These are phyloP conservation scores for Leptobrachium ailaonicum DNA, from an alignment of 2,113 vertebrate species.

Conservation along the genomic window DNA sequence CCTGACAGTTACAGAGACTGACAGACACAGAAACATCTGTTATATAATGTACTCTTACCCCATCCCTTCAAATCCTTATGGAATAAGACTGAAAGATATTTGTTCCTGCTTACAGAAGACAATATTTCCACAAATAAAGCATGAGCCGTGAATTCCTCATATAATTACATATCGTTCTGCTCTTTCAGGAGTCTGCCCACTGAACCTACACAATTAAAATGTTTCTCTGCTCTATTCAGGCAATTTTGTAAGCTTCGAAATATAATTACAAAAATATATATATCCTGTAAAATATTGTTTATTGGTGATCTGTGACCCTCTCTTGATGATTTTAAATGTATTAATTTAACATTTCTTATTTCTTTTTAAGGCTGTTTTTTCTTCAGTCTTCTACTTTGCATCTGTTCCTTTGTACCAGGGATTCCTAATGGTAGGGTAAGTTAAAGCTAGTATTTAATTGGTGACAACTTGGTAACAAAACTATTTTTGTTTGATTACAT, in stretches of 20 bases:
- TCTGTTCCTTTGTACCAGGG: slow-evolving; percentile 97
- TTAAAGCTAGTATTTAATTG: slow-evolving; percentile 49
- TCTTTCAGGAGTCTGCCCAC: no score
- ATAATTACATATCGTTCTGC: no score
- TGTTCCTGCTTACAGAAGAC: no score
- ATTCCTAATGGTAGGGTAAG: slow-evolving; percentile 98
- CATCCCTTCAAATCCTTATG: no score
- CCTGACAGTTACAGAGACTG: no score
- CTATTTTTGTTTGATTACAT: slow-evolving; percentile 41
- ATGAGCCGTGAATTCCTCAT: no score
- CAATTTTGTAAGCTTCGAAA: background rate
- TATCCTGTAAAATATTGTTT: slow-evolving; percentile 9
- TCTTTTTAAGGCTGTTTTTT: slow-evolving; percentile 88
- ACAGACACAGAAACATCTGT: no score
- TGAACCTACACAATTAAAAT: no score
- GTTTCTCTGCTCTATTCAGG: no score
- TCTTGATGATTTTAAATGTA: slow-evolving; percentile 18
- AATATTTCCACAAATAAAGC: no score
- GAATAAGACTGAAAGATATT: no score
- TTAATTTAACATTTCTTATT: slow-evolving; percentile 36
- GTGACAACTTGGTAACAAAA: background rate
- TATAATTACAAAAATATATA: background rate
- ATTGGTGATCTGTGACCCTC: background rate
- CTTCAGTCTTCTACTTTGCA: slow-evolving; percentile 95
- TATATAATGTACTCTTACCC: no score